phyloP scores from a whole-genome alignment of 2,113 vertebrate genomes.

The Lepus timidus region DNA sequence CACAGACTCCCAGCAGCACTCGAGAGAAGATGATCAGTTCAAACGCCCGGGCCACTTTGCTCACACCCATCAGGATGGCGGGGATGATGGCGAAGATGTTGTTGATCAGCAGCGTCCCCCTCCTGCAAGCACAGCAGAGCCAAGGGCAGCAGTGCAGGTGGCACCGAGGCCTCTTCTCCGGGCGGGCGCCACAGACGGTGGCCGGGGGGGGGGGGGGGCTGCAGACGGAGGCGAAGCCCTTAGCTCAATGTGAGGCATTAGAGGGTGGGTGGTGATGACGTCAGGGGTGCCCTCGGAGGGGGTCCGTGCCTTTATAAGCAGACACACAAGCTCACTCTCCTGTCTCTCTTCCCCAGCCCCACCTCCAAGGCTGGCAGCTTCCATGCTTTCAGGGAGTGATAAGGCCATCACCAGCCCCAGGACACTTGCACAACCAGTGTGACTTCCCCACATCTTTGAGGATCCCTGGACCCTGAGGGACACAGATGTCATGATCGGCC shows the following conservation, averaged over 20 bases:
- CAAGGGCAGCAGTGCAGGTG: neutral
- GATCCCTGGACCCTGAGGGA: neutral
- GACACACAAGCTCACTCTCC: neutral
- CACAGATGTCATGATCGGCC: neutral
- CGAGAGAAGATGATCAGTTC: constrained; percentile 93
- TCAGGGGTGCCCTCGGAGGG: neutral
- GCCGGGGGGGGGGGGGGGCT: too few species aligned
- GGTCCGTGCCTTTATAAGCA: neutral
- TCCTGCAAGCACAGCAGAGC: constrained; percentile 85
- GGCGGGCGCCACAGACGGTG: neutral
- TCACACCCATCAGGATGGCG: constrained; percentile 94
- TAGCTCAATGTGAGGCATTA: neutral
- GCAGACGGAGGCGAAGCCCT: neutral
- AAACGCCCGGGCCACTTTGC: constrained; percentile 90
- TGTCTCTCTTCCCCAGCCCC: too few species aligned
- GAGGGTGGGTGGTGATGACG: neutral
- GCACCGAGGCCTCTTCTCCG: neutral
- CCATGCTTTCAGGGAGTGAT: neutral
- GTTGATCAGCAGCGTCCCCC: constrained; percentile 94
- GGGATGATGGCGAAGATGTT: constrained; percentile 93
- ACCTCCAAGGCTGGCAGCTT: too few species aligned
- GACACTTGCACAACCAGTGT: neutral
- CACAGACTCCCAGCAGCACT: constrained; percentile 93
- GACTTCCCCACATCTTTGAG: too few species aligned
- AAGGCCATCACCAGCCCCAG: neutral